These are phyloP conservation scores for Equus przewalskii DNA, from an alignment of 2,113 vertebrate species.

Conservation along the genomic window DNA sequence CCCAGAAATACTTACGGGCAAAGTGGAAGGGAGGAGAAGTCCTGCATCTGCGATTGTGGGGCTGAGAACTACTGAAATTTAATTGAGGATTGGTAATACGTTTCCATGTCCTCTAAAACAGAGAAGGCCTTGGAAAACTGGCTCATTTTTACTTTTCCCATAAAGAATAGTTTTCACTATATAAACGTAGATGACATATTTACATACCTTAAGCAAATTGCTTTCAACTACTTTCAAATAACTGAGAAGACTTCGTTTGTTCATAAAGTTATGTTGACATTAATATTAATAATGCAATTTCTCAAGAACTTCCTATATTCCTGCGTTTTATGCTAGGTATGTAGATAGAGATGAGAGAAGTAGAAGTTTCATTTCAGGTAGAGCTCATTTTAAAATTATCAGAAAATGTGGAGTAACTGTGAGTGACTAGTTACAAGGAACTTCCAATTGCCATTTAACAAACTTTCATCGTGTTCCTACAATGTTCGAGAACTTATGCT, in stretches of 20 bases:
- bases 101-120: background rate
- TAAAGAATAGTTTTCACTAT: background rate
- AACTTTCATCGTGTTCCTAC: background rate
- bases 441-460: background rate
- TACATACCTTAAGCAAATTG: background rate
- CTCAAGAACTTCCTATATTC: background rate
- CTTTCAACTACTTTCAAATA: slow-evolving; percentile 46
- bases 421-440: background rate
- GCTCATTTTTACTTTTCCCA: background rate
- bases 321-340: background rate
- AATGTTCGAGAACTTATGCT: background rate
- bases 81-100: background rate
- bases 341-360: background rate
- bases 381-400: slow-evolving; percentile 10
- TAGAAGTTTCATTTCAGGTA: background rate
- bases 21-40: background rate
- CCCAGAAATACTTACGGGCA: background rate
- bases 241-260: background rate
- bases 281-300: slow-evolving; percentile 24
- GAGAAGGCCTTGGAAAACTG: background rate
- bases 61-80: background rate
- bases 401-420: background rate
- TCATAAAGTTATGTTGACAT: slow-evolving; percentile 4
- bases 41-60: background rate
- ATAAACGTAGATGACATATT: background rate